A percentile compares a stretch with the other conserved stretches of the same genome.
phyloP scores from a whole-genome alignment of 2,888 invertebrate genomes.

The Eilema depressum region DNA sequence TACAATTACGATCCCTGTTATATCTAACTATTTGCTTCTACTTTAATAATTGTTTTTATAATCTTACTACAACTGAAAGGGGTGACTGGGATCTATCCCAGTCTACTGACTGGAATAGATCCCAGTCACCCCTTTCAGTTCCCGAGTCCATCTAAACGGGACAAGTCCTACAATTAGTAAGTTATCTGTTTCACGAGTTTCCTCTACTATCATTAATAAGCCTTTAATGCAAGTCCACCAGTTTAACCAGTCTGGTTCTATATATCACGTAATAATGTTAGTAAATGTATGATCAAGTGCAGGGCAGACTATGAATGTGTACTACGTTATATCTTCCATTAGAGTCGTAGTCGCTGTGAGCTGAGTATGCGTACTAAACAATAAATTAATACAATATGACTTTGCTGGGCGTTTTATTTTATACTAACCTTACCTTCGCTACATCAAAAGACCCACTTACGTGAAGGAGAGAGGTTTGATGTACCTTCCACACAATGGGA shows the following conservation, averaged over 20 bases:
- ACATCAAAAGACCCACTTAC: not conserved
- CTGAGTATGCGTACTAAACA: slow-evolving; percentile 78
- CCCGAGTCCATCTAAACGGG: no score
- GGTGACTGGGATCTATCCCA: no score
- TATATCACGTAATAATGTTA: not conserved
- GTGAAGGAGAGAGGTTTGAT: no score
- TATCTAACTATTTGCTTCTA: no score
- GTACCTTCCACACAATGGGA: no score
- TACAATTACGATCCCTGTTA: no score
- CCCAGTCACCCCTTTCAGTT: no score
- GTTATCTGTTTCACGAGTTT: not conserved
- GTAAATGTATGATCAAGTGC: slow-evolving; percentile 55
- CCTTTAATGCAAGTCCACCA: not conserved
- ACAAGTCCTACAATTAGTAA: no score
- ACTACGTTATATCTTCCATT: slow-evolving; percentile 84
- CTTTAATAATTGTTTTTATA: no score
- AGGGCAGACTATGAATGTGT: slow-evolving; percentile 65
- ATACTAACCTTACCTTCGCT: not conserved
- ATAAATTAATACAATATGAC: slow-evolving; percentile 75
- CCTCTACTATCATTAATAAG: not conserved
- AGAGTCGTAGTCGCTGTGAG: slow-evolving; percentile 82
- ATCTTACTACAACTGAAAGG: no score
- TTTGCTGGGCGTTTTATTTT: slow-evolving; percentile 31
- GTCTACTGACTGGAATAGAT: no score
- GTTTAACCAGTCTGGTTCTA: not conserved